Percentiles rank a stretch among this genome's conserved stretches.
These are phyloP conservation scores for Ancistrus triradiatus DNA, from an alignment of 2,113 vertebrate genomes.

Conservation along the genomic window DNA sequence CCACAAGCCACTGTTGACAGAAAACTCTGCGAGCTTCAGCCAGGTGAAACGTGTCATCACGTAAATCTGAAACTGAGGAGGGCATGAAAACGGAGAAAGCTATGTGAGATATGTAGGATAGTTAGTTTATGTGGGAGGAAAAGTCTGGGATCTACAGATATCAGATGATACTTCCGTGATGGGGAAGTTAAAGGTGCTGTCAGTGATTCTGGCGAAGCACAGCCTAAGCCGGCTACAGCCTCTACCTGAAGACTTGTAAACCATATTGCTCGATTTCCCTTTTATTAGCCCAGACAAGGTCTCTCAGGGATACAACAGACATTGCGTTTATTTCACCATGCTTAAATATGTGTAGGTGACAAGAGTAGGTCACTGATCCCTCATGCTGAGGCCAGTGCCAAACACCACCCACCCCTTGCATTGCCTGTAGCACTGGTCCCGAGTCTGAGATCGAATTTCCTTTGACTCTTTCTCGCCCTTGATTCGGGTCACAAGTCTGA, in stretches of 20 bases:
- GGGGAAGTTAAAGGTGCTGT: not conserved
- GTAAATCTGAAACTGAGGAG: not conserved
- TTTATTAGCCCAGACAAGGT: no score
- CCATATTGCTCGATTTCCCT: no score
- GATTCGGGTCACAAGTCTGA: constrained; percentile 39
- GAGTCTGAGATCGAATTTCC: constrained; percentile 36
- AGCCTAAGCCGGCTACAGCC: no score
- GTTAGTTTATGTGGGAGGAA: not conserved
- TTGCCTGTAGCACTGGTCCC: constrained; percentile 13
- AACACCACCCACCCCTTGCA: constrained; percentile 20
- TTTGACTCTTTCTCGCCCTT: constrained; percentile 16
- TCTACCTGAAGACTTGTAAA: no score
- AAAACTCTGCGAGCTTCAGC: constrained; percentile 18
- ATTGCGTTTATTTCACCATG: no score
- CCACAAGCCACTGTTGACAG: not conserved
- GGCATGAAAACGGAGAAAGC: not conserved
- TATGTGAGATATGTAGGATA: not conserved
- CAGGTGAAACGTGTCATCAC: constrained; percentile 28
- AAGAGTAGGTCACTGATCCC: constrained; percentile 8
- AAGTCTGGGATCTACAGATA: not conserved
- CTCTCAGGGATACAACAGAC: no score
- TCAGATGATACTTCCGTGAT: not conserved
- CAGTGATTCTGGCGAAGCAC: not conserved
- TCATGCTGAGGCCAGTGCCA: constrained; percentile 20
- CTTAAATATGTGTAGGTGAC: no score